These are phyloP conservation scores for Triplophysa tibetana DNA, from an alignment of 2,113 vertebrate species.

Conservation along the genomic window DNA sequence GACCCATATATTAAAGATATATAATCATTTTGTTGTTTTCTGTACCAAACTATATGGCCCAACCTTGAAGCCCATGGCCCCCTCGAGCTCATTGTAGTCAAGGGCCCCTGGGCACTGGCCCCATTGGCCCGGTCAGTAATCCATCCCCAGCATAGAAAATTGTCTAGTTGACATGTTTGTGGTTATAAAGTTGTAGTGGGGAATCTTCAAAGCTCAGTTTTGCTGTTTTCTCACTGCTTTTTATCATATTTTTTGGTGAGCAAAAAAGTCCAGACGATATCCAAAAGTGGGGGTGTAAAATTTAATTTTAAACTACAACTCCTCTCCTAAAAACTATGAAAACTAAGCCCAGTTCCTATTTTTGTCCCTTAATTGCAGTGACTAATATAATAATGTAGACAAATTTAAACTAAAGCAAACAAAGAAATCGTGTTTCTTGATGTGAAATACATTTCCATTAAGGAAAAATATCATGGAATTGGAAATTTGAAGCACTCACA, in stretches of 20 bases:
- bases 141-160: background rate
- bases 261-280: slow-evolving; percentile 1
- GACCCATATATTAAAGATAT: too few species aligned
- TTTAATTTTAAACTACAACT: background rate
- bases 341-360: background rate
- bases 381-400: background rate
- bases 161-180: slow-evolving; percentile 6
- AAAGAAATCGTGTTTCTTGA: background rate
- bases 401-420: background rate
- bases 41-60: too few species aligned
- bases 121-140: too few species aligned
- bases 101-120: too few species aligned
- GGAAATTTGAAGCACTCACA: background rate
- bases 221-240: slow-evolving; percentile 24
- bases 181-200: slow-evolving; percentile 8
- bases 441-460: background rate
- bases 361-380: background rate
- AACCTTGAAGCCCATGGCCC: too few species aligned
- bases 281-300: background rate
- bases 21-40: too few species aligned
- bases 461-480: background rate
- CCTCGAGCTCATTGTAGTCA: too few species aligned
- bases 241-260: slow-evolving; percentile 6
- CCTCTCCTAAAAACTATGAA: background rate
- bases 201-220: background rate